Base-by-base conservation (phyloP, 2,113 vertebrate genomes). In the Myrmophylax atrothorax region DNA sequence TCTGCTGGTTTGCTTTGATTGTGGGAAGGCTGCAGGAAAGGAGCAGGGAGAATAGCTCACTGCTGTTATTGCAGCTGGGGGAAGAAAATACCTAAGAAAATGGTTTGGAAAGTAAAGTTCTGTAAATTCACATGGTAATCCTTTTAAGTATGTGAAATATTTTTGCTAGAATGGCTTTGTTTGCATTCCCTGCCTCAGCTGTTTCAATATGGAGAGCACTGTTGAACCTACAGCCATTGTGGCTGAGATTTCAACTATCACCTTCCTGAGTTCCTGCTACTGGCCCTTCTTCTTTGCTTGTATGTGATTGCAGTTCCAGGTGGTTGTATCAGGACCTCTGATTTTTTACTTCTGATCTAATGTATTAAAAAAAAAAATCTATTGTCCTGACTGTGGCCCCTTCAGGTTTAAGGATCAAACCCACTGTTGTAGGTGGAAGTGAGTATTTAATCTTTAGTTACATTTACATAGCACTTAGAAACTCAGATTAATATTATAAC, bases 11-110 rank as follows among this genome's bases (percentile, higher is more conserved):
- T 92, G 85, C 88, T 96, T 95, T 89, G 74, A 40, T 74, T 91
- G 28, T 52, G 56, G 40, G n/a, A 67, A 77, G 55, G 50, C 44
- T 63, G 22, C 81, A 91, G 77, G 87, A 92, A 76, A 86, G 67
- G 49, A 89, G 42, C 50, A 63, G 52, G 78, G 75, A 86, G 95
- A 92, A 67, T 29, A 33, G 42, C 37, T 81, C 46, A 33, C 29
- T 33, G 10, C 55, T 97, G 87, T 97, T 97, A 89, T 97, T 97
- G 94, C 97, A 97, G 97, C 97, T 94, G 97, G 44, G 52, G 37
- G 52, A 77, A 75, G 74, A 75, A 73, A 91, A 93, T 66, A 33
- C 83, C 62, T 89, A 81, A 91, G 87, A 90, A 94, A 94, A 91
- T 66, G 0, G 52, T 87, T 88, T 94, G 74, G 78, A 92, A 88